Base-by-base conservation (phyloP, 2,888 invertebrate species). In the Siphlonurus alternatus region DNA sequence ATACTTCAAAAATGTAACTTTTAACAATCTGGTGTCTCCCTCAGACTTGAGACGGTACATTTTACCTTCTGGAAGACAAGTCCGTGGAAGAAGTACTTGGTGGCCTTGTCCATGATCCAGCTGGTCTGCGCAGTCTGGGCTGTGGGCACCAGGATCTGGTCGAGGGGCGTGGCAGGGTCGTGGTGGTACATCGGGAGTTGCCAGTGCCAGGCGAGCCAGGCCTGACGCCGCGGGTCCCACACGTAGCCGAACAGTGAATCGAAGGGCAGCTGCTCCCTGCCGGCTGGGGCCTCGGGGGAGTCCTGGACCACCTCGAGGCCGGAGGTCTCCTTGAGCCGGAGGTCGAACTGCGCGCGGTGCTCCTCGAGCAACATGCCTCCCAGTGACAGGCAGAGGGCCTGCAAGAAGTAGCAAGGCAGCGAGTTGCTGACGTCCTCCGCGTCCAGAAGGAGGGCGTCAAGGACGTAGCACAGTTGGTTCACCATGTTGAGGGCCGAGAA, bases 401-500 rank as follows among this genome's bases (percentile, higher is more conserved):
- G 81, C 10, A 84, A 72, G 74, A 88, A 92, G 62, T 83, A 81
- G 63, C 88, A 86, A 72, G 89, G 88, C 10, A 89, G 76, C 10
- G 86, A 77, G 22, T 81, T 81, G 22, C 73, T 75, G 64, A 82
- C 60, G 20, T 60, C 67, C 63, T 74, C 74, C 25, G 68, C 68
- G 59, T 51, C 23, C 15, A 69, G 70, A n/a, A 78, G 76, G 24
- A 92, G 77, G 0, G 88, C 84, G 70, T 90, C 89, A 65, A 92
- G 83, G 78, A 92, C 85, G 70, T 81, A 81, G 72, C 91, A 88
- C 20, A 95, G 78, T 74, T 95, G 95, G 1, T 83, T 83, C 2
- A 87, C 87, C 88, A 95, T 83, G 74, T 94, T 94, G 1, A 95
- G 78, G 59, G 86, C 85, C 0, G 93, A 93, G 74, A 91, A 89